Evolutionary conservation across 2,113 vertebrate genomes (phyloP), one percentile per base, ranked within the genome.

Genomic region (Scatophagus argus): DNA sequence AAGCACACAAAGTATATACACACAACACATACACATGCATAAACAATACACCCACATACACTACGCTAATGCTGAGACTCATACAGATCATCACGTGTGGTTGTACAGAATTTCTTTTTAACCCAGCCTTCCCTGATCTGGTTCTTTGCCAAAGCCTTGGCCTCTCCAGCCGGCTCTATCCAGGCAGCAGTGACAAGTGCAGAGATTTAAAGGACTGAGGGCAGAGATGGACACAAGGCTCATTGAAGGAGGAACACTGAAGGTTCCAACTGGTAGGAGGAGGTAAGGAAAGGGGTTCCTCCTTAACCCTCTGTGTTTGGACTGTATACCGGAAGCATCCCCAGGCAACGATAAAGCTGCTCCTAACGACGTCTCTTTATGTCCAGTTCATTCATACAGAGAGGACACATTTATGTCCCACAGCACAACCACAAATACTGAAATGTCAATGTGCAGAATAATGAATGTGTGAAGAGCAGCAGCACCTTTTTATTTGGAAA

Each of bases 201-300:
- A 83, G 78, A 90, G 83, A 87, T 91, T 92, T 89, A 87, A 71
- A 68, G 82, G 78, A 80, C 80, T 83, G 79, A 76, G 72, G 60
- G 70, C 86, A 87, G 84, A 88, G 82, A 78, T 68, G 71, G 87
- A 89, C 85, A 91, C 81, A 88, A 86, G 80, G 82, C 79, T 89
- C 84, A 90, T 85, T 92, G 83, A 88, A 78, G 38, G 76, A 51
- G 60, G 67, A 75, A 77, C 77, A 86, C 80, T 84, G 64, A n/a
- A n/a, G n/a, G 71, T 76, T 87, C 69, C 66, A 78, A 62, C 32
- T 59, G 72, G 58, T 58, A 73, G 78, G 76, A 60, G 39, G 67
- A 55, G 69, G 59, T 46, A 25, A 31, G 68, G 63, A 32, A 54
- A 19, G 44, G 12, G 51, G 1, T 14, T 77, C 73, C 70, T 75